Conservation (phyloP, 2,888 invertebrate genomes). For the Stenodera caucasica region DNA sequence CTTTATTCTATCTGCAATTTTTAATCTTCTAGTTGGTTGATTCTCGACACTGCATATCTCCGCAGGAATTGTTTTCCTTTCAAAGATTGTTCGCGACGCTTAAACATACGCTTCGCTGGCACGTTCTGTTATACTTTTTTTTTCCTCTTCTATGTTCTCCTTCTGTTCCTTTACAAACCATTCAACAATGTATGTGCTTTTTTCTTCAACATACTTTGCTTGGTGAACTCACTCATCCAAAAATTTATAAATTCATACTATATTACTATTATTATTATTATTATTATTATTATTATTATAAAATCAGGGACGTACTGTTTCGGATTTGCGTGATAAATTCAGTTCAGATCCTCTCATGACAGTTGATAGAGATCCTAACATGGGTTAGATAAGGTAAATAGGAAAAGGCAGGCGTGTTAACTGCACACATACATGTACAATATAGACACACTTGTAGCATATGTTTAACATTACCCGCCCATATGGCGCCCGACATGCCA, state of each 20-base stretch:
- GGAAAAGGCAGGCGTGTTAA: conserved; percentile 5
- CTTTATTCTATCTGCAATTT: conserved; percentile 18
- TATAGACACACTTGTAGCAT: conserved; percentile 6
- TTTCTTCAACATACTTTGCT: background rate
- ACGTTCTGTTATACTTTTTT: conserved; percentile 18
- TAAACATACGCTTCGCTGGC: conserved; percentile 24
- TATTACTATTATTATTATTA: no score
- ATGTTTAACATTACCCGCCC: conserved; percentile 10
- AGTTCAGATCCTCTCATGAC: background rate
- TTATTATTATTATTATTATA: no score
- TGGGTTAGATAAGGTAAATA: conserved; percentile 11
- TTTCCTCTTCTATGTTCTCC: background rate
- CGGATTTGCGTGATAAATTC: background rate
- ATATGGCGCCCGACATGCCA: conserved; percentile 12
- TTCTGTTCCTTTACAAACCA: conserved; percentile 1
- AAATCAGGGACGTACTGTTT: background rate
- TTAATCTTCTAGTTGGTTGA: conserved; percentile 28
- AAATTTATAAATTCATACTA: background rate
- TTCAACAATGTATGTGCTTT: conserved; percentile 18
- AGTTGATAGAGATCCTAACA: conserved; percentile 3
- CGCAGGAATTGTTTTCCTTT: conserved; percentile 29
- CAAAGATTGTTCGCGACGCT: conserved; percentile 23
- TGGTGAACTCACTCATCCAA: background rate
- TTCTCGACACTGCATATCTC: conserved; percentile 27
- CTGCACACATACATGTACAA: background rate